Evolutionary conservation across 2,888 invertebrate species (phyloP), one percentile per base, ranked within the genome.

Genomic region (Harpalus rufipes): DNA sequence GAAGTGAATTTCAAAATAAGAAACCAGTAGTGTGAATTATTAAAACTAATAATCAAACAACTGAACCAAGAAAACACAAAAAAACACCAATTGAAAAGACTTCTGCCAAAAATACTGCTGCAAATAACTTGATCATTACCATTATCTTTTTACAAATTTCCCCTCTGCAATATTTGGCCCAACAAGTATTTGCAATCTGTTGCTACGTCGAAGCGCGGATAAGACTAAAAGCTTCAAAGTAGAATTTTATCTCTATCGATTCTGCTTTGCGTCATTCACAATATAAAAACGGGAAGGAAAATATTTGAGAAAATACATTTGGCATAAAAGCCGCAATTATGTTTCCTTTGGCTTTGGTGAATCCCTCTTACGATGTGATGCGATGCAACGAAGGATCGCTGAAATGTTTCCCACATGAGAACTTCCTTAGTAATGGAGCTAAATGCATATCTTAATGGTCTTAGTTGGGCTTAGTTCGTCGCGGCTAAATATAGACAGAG

Each of bases 391-490:
- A 12, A 56, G 80, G 63, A 68, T 85, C 58, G 80, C 84, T 78
- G 32, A 68, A 85, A 85, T 85, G 85, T 80, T 65, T 85, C 85
- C 85, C 85, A 80, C 59, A 80, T 85, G 85, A 85, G 79, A 85
- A 85, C 44, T 85, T 85, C 80, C 41, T 79, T 32, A 12, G 79
- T 85, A 85, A 85, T 85, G 85, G 80, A 80, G 59, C 79, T 85
- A 85, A 85, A 85, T 85, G 85, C 85, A 85, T 85, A 85, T 85
- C 85, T 80, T 85, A 85, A 85, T 85, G 79, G 79, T 85, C 80
- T 80, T 85, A 85, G 85, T 85, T 85, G 76, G 82, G 61, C 72
- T 82, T 72, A 61, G 74, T 76, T 80, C 68, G 25, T 65, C 84
- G 65, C 56, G 51, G 63, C 84, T 85, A 85, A 85, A 85, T 85